phyloP scores from a whole-genome alignment of 1,140 invertebrate species.

The Heliconius hermathena region DNA sequence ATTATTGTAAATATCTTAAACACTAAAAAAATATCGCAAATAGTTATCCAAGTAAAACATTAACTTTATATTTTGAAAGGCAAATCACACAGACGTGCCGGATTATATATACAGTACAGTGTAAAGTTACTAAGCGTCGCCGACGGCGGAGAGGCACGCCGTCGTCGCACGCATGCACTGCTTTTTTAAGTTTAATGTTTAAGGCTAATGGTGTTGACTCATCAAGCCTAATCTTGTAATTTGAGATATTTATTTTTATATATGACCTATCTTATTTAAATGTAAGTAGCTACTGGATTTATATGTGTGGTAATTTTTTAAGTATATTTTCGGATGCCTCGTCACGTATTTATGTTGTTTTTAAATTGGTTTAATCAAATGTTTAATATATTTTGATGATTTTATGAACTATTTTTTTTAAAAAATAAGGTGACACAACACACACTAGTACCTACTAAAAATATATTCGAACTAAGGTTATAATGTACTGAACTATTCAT shows the following conservation, averaged over 20 bases:
- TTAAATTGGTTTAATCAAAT: too few species aligned
- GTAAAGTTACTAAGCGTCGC: slow-evolving; percentile 28
- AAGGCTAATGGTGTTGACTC: slow-evolving; percentile 58
- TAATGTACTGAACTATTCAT: too few species aligned
- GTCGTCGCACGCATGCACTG: slow-evolving; percentile 19
- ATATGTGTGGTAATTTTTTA: neutral
- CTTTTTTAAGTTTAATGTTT: slow-evolving; percentile 28
- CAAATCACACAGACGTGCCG: slow-evolving; percentile 1
- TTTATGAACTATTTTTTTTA: too few species aligned
- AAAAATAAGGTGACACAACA: too few species aligned
- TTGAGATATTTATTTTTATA: slow-evolving; percentile 41
- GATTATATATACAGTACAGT: slow-evolving; percentile 11
- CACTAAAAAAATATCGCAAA: neutral
- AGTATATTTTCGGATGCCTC: neutral
- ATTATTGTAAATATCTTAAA: neutral
- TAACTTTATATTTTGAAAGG: neutral
- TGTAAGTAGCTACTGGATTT: slow-evolving; percentile 1
- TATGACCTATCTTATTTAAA: neutral
- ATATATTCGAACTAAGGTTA: too few species aligned
- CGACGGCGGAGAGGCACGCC: slow-evolving; percentile 23
- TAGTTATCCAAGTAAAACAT: neutral
- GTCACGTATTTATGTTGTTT: too few species aligned
- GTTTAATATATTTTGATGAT: too few species aligned
- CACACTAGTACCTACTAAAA: too few species aligned
- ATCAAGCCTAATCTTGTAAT: slow-evolving; percentile 44